A percentile compares a stretch with the other conserved stretches of the same genome.
phyloP scores from a whole-genome alignment of 2,113 vertebrate species.

The Planiliza haematocheilus region DNA sequence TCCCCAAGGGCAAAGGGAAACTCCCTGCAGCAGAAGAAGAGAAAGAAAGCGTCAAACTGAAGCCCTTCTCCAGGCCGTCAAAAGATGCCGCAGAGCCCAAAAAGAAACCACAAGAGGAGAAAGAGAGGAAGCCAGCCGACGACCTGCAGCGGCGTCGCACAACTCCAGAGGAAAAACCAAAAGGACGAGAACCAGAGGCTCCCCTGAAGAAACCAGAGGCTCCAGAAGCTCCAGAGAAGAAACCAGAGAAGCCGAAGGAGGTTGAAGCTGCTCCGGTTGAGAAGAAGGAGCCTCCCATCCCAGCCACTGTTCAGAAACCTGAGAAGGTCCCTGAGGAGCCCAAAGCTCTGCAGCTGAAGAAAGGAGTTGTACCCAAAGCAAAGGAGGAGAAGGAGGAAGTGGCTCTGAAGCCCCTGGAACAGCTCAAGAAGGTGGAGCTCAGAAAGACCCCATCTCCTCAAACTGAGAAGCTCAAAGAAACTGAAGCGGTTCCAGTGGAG shows the following conservation, averaged over 20 bases:
- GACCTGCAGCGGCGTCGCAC: conserved; percentile 35
- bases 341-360: conserved; percentile 72
- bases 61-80: conserved; percentile 75
- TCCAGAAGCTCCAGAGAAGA: conserved; percentile 82
- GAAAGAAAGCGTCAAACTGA: conserved; percentile 73
- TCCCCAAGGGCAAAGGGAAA: conserved; percentile 72
- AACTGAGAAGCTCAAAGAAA: conserved; percentile 78
- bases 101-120: conserved; percentile 80
- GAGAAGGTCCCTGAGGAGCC: conserved; percentile 70
- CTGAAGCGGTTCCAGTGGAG: conserved; percentile 65
- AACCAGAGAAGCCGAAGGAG: conserved; percentile 52
- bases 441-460: conserved; percentile 80
- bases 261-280: conserved; percentile 46
- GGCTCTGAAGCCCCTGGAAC: conserved; percentile 73
- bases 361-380: conserved; percentile 68
- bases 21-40: conserved; percentile 74
- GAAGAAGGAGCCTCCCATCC: conserved; percentile 48
- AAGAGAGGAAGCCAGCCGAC: conserved; percentile 57
- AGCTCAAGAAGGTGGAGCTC: conserved; percentile 74
- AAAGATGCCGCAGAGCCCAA: conserved; percentile 81
- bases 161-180: conserved; percentile 64
- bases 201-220: conserved; percentile 61
- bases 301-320: conserved; percentile 53
- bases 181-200: conserved; percentile 49
- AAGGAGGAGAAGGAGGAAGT: conserved; percentile 74